Conservation (phyloP, 2,113 vertebrate species). For the Phalacrocorax carbo region DNA sequence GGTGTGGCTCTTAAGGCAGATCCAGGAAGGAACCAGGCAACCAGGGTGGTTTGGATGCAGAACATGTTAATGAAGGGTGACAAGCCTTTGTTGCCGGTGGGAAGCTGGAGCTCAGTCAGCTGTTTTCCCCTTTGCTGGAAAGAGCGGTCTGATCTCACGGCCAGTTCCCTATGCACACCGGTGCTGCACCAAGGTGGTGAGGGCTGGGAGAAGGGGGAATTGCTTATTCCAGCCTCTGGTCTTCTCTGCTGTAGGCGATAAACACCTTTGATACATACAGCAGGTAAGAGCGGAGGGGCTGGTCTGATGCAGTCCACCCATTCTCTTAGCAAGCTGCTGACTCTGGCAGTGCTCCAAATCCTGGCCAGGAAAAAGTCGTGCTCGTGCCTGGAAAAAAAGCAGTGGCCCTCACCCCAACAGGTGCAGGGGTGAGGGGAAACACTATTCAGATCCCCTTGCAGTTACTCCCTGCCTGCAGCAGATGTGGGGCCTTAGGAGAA, state of each 20-base stretch:
- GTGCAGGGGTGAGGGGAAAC: not conserved
- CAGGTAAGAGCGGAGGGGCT: not conserved
- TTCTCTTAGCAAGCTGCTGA: not conserved
- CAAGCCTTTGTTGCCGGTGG: not conserved
- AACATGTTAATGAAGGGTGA: not conserved
- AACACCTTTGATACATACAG: not conserved
- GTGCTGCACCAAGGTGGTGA: not conserved
- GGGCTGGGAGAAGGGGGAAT: not conserved
- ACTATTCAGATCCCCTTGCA: not conserved
- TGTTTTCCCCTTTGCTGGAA: not conserved
- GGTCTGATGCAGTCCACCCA: not conserved
- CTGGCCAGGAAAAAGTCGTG: not conserved
- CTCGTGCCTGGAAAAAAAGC: not conserved
- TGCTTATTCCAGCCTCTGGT: not conserved
- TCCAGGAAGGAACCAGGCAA: not conserved
- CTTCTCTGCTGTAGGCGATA: not conserved
- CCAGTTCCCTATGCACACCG: rapidly evolving
- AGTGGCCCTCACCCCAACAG: not conserved
- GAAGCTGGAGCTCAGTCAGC: rapidly evolving
- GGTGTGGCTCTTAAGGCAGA: not conserved
- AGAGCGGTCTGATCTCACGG: not conserved
- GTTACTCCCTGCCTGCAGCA: not conserved
- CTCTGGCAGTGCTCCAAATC: not conserved
- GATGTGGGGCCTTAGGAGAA: not conserved
- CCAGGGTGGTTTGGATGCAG: not conserved